These are phyloP conservation scores for Montipora capricornis DNA, from an alignment of 64 coral and sea anemone species.

Conservation along the genomic window DNA sequence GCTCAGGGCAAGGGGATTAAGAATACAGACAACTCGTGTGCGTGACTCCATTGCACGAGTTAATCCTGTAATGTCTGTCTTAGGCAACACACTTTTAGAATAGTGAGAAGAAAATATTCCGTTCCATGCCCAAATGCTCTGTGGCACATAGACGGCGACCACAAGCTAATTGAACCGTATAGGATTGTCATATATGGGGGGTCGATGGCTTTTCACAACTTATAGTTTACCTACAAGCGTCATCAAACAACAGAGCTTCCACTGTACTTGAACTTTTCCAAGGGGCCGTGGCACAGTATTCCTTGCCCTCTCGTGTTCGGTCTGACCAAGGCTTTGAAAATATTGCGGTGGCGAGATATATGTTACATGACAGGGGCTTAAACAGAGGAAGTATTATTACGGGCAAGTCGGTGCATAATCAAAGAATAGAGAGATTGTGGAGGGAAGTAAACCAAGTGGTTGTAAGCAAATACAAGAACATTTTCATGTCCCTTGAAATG, in stretches of 20 bases:
- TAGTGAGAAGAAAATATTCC: conserved; percentile 60
- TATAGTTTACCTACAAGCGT: conserved; percentile 60
- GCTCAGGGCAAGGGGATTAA: conserved; percentile 54
- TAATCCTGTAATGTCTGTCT: conserved; percentile 67
- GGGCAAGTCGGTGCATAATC: conserved; percentile 67
- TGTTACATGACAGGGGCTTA: conserved; percentile 45
- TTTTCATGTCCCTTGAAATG: conserved; percentile 63
- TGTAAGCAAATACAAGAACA: conserved; percentile 27
- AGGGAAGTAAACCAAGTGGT: conserved; percentile 56
- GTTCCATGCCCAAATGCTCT: conserved; percentile 74
- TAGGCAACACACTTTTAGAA: conserved; percentile 56
- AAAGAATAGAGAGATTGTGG: conserved; percentile 55
- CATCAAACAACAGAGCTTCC: conserved; percentile 56
- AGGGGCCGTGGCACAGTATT: conserved; percentile 8
- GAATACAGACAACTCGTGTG: conserved; percentile 54
- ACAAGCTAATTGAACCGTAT: conserved; percentile 67
- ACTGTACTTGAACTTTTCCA: conserved; percentile 46
- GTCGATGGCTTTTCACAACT: conserved; percentile 71
- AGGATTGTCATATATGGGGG: conserved; percentile 56
- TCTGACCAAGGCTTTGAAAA: conserved; percentile 56
- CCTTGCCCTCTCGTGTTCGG: conserved; percentile 34
- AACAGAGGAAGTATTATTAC: conserved; percentile 78
- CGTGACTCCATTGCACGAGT: conserved; percentile 72
- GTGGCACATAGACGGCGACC: conserved; percentile 60
- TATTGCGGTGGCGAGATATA: conserved; percentile 51